These are phyloP conservation scores for Remorina albescens DNA, from an alignment of 2,797 vertebrate species.

Conservation along the genomic window DNA sequence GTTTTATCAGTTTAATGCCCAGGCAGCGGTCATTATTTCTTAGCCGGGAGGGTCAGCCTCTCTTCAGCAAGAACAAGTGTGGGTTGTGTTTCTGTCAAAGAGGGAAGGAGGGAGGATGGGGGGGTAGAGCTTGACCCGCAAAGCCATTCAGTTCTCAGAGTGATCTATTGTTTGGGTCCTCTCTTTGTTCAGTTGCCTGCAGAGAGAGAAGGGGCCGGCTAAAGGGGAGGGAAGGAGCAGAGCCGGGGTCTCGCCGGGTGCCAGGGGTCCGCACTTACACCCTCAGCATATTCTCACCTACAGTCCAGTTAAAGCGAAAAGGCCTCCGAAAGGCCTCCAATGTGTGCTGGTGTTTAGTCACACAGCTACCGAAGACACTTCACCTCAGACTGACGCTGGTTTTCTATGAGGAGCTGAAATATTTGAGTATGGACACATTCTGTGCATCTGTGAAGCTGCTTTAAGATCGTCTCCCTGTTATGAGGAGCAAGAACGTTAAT, in stretches of 20 bases:
- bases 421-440: slow-evolving; percentile 18
- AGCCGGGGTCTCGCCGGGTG: slow-evolving; percentile 66
- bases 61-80: slow-evolving; percentile 87
- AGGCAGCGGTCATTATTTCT: slow-evolving; percentile 84
- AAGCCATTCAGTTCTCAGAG: slow-evolving; percentile 85
- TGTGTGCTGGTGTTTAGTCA: slow-evolving; percentile 37
- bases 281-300: slow-evolving; percentile 73
- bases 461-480: neutral
- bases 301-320: slow-evolving; percentile 60
- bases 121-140: slow-evolving; percentile 86
- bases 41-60: slow-evolving; percentile 83
- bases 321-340: slow-evolving; percentile 30
- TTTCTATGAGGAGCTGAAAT: slow-evolving; percentile 28
- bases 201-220: slow-evolving; percentile 77
- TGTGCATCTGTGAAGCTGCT: neutral
- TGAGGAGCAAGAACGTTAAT: neutral
- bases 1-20: slow-evolving; percentile 85
- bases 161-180: slow-evolving; percentile 86
- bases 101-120: slow-evolving; percentile 71
- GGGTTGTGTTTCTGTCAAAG: slow-evolving; percentile 86
- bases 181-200: slow-evolving; percentile 84
- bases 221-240: slow-evolving; percentile 75
- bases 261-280: slow-evolving; percentile 72
- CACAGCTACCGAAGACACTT: slow-evolving; percentile 17
- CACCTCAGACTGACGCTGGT: slow-evolving; percentile 10